These are phyloP conservation scores for Lycopodina hypogea DNA, from an alignment of 37 sponge, comb jelly and placozoan genomes.

Conservation along the genomic window DNA sequence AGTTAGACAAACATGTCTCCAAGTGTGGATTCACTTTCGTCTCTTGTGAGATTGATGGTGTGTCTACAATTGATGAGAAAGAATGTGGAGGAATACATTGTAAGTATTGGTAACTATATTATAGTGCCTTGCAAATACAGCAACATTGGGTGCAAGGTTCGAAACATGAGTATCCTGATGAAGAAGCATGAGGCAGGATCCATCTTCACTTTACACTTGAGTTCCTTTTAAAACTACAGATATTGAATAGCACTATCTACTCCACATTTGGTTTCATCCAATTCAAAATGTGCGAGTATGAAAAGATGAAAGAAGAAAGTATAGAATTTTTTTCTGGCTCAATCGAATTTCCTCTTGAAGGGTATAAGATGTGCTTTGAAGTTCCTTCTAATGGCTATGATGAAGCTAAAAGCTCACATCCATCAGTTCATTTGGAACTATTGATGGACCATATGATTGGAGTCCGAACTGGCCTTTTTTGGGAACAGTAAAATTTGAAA, in stretches of 20 bases:
- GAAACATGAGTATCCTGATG: not conserved
- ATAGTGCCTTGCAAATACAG: constrained; percentile 24
- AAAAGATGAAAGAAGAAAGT: not conserved
- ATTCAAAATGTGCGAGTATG: not conserved
- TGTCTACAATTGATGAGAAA: not conserved
- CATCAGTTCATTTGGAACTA: constrained; percentile 15
- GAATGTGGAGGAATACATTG: not conserved
- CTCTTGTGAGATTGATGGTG: not conserved
- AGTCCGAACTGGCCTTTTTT: constrained; percentile 18
- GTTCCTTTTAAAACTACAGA: not conserved
- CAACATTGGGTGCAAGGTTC: constrained; percentile 16
- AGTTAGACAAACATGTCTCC: constrained; percentile 1
- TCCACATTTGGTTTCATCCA: too few relatives aligned
- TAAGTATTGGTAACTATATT: not conserved
- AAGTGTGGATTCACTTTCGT: constrained; percentile 17
- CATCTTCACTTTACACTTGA: not conserved
- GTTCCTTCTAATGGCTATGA: constrained; percentile 30
- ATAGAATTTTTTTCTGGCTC: not conserved
- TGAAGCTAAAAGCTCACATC: constrained; percentile 30
- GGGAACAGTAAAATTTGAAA: not conserved
- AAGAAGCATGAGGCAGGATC: constrained; percentile 9
- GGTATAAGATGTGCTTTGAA: constrained; percentile 35
- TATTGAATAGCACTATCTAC: not conserved
- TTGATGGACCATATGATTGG: constrained; percentile 26
- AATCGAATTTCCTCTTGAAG: constrained; percentile 5